Evolutionary conservation across 2,113 vertebrate species (phyloP).

Genomic region (Marmota flaviventris): DNA sequence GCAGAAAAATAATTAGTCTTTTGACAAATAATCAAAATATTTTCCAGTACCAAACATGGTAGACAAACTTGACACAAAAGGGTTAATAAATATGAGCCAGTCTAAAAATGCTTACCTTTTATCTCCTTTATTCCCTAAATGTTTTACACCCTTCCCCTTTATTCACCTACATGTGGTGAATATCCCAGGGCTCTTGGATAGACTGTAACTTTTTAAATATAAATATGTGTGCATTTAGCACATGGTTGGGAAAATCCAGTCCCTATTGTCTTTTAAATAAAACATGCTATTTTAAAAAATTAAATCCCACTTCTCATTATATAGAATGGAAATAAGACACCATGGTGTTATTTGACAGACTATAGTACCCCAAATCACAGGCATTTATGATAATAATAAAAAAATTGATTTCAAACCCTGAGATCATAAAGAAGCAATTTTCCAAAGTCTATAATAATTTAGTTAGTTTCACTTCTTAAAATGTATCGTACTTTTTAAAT

Average conservation of each 20-base stretch:
- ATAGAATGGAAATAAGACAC: background rate
- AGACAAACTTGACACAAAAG: background rate
- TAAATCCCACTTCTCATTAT: background rate
- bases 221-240: background rate
- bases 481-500: background rate
- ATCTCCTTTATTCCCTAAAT: background rate
- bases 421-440: background rate
- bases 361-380: background rate
- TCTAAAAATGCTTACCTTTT: background rate
- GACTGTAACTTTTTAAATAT: background rate
- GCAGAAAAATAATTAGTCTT: background rate
- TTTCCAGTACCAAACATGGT: background rate
- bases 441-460: background rate
- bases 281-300: background rate
- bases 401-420: background rate
- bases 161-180: background rate
- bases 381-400: background rate
- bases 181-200: background rate
- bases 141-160: background rate
- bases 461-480: conserved; percentile 3
- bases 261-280: conserved; percentile 10
- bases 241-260: background rate
- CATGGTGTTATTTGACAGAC: background rate
- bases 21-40: background rate
- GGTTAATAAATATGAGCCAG: background rate